Conservation (phyloP, 35 echinoderm and acorn worm genomes). For the Lytechinus variegatus region DNA sequence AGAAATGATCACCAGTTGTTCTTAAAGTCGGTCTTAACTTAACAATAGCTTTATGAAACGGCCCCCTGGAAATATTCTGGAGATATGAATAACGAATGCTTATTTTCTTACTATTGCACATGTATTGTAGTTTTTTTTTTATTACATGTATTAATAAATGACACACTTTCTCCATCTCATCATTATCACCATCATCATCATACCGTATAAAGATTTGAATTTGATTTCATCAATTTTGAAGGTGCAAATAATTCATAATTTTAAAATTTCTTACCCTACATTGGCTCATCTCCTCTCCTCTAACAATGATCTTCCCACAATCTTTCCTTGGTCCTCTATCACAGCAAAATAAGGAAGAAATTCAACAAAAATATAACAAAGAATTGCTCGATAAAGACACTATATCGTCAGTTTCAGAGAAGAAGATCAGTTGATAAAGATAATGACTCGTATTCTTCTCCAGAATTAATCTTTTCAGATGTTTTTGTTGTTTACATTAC, state of each 20-base stretch:
- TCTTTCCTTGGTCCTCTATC: conserved; percentile 72
- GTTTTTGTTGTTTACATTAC: neutral
- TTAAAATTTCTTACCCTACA: conserved; percentile 63
- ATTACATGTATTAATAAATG: too few species aligned
- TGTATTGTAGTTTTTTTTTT: too few species aligned
- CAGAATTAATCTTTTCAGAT: neutral
- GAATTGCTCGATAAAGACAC: neutral
- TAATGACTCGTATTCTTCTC: neutral
- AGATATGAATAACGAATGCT: too few species aligned
- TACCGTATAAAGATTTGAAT: too few species aligned
- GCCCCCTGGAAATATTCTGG: too few species aligned
- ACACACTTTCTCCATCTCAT: too few species aligned
- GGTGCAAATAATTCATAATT: neutral
- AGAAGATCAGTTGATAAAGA: neutral
- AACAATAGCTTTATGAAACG: too few species aligned
- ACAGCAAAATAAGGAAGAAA: neutral
- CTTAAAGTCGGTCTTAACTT: too few species aligned
- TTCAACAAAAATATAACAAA: neutral
- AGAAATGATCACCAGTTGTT: too few species aligned
- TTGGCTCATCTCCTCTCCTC: conserved; percentile 87
- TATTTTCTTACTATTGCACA: too few species aligned
- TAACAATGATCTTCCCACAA: conserved; percentile 73
- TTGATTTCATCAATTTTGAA: too few species aligned
- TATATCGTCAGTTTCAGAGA: neutral
- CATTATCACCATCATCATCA: too few species aligned